Conservation (phyloP, 2,113 vertebrate species). For the Tonatia bakeri region DNA sequence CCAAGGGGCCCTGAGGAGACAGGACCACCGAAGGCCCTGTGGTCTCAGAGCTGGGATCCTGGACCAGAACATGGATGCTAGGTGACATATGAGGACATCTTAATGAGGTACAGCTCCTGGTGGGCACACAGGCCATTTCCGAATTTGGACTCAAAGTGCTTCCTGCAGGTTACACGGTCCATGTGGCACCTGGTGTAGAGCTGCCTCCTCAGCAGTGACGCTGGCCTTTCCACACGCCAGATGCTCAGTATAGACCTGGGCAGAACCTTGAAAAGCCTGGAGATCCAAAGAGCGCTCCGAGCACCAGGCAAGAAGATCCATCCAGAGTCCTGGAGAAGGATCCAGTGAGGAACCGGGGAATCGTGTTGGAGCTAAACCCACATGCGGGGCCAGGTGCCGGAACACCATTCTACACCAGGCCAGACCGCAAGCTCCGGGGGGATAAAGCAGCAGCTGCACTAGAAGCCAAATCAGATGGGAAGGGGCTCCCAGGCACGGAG, state of each 20-base stretch:
- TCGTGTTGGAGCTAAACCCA: neutral
- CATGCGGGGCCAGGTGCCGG: neutral
- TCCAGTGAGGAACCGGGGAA: neutral
- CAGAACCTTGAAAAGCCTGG: neutral
- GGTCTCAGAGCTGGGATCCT: neutral
- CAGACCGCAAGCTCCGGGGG: neutral
- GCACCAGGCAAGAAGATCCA: neutral
- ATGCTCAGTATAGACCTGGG: neutral
- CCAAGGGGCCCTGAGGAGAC: neutral
- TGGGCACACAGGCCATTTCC: neutral
- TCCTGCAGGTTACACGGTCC: neutral
- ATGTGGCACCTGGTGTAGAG: neutral
- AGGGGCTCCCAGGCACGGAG: neutral
- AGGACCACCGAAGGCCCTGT: neutral
- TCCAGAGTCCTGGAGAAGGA: neutral
- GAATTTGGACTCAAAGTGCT: neutral
- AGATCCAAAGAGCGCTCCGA: neutral
- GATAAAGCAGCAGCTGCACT: neutral
- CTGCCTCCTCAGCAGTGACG: neutral
- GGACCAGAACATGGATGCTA: neutral
- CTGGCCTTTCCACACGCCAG: neutral
- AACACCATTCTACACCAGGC: neutral
- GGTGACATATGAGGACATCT: neutral
- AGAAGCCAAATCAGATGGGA: neutral
- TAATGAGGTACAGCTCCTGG: neutral